Evolutionary conservation across 2,888 invertebrate species (phyloP), one percentile per base, ranked within the genome.

Genomic region (Drosophila nr. medialis): DNA sequence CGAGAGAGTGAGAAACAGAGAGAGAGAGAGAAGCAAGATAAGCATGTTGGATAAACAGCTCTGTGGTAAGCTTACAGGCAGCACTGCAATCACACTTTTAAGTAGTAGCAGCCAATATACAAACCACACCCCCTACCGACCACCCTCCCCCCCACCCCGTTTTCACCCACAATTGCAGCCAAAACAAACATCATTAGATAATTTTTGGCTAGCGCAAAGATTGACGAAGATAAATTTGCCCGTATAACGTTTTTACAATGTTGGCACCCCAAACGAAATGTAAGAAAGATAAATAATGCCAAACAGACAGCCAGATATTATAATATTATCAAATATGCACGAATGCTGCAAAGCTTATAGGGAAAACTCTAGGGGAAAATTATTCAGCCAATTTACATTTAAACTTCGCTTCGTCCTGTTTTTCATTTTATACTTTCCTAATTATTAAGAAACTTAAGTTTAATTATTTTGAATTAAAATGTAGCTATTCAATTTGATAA

Each of bases 211-310:
- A 49, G 32, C 29, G 55, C 45, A 27, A 18, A 45, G 21, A 59
- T 60, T 78, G 81, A 86, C 55, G 64, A 89, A 86, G 79, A 86
- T 82, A 79, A 89, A 87, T 86, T 70, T 71, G 61, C 63, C 67
- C 68, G 56, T 53, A 55, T 64, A 55, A 45, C 29, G 50, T 15
- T 58, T 56, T 48, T 60, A 34, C 58, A 68, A 63, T 18, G 34
- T 71, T 67, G 61, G 48, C 63, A 59, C 50, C 42, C 30, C 32
- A 60, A 21, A 15, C 34, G 59, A 27, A 55, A 81, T 65, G 65
- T 51, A 72, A 65, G 45, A 61, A 63, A 69, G 62, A 77, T 64
- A 69, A 75, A 64, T 60, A 77, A 50, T 60, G 60, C 30, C 21
- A 60, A 45, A 60, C 42, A 30, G 8, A 62, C 38, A 51, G 49